Conservation (phyloP, 2,113 vertebrate genomes). For the Pampusana beccarii region DNA sequence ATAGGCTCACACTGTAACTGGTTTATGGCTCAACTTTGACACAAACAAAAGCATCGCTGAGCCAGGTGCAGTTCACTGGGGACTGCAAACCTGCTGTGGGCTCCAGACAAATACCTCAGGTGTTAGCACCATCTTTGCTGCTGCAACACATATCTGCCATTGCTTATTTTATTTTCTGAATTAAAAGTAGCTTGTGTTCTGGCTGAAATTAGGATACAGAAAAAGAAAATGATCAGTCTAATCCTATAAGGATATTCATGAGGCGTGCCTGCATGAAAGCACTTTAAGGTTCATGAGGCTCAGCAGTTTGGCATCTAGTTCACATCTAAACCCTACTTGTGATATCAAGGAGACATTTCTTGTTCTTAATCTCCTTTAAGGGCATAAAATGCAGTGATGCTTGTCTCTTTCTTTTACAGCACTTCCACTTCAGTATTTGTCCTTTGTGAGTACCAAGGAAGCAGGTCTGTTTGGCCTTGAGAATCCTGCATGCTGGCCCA, state of each 20-base stretch:
- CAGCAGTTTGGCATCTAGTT: not conserved
- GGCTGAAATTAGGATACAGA: not conserved
- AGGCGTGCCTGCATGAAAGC: not conserved
- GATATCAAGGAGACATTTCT: not conserved
- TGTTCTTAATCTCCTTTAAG: not conserved
- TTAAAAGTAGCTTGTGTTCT: not conserved
- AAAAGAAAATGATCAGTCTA: not conserved
- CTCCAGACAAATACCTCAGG: not conserved
- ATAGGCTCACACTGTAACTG: not conserved
- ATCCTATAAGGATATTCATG: not conserved
- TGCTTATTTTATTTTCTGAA: not conserved
- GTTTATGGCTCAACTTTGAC: not conserved
- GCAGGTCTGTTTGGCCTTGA: not conserved
- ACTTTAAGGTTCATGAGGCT: not conserved
- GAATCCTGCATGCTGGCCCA: rapidly evolving
- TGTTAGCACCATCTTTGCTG: not conserved
- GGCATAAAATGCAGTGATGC: not conserved
- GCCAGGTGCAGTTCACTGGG: not conserved
- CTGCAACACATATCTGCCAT: not conserved
- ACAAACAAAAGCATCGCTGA: not conserved
- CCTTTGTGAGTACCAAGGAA: not conserved
- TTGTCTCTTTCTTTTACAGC: not conserved
- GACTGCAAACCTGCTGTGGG: not conserved
- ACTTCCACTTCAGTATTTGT: not conserved
- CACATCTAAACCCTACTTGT: not conserved